These are phyloP conservation scores for Aquatica leii DNA, from an alignment of 2,888 invertebrate species.

Conservation along the genomic window DNA sequence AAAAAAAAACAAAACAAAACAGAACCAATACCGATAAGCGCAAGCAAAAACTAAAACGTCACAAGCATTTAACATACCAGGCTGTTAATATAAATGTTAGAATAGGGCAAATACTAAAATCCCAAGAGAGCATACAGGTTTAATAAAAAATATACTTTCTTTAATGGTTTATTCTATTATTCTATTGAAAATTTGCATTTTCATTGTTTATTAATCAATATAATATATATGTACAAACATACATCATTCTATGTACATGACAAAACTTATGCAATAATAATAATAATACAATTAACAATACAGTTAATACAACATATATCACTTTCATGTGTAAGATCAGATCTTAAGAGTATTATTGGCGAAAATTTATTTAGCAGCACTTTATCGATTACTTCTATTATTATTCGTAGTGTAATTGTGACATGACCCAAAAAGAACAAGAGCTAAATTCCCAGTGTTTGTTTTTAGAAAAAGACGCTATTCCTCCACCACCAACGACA, in stretches of 20 bases:
- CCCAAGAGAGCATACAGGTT: conserved; percentile 26
- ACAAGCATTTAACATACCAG: conserved; percentile 9
- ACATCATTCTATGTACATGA: conserved; percentile 61
- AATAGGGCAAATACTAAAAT: conserved; percentile 2
- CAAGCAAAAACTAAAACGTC: neutral
- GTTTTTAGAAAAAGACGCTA: no score
- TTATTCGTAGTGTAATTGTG: conserved; percentile 1
- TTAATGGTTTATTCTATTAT: conserved; percentile 56
- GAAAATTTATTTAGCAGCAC: conserved; percentile 35
- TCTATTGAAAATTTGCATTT: conserved; percentile 61
- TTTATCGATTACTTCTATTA: conserved; percentile 29
- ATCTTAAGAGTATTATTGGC: conserved; percentile 39
- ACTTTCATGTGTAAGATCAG: conserved; percentile 37
- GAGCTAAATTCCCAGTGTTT: no score
- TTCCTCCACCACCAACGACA: no score
- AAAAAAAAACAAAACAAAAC: no score
- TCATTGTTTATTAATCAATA: conserved; percentile 60
- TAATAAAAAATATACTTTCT: conserved; percentile 36
- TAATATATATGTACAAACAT: conserved; percentile 64
- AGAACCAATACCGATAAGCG: no score
- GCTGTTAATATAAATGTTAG: neutral
- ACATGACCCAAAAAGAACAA: no score
- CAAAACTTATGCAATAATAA: conserved; percentile 49
- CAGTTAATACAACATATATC: conserved; percentile 44
- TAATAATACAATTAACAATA: conserved; percentile 51